phyloP scores from a whole-genome alignment of 2,113 vertebrate genomes.

The Scophthalmus maximus region DNA sequence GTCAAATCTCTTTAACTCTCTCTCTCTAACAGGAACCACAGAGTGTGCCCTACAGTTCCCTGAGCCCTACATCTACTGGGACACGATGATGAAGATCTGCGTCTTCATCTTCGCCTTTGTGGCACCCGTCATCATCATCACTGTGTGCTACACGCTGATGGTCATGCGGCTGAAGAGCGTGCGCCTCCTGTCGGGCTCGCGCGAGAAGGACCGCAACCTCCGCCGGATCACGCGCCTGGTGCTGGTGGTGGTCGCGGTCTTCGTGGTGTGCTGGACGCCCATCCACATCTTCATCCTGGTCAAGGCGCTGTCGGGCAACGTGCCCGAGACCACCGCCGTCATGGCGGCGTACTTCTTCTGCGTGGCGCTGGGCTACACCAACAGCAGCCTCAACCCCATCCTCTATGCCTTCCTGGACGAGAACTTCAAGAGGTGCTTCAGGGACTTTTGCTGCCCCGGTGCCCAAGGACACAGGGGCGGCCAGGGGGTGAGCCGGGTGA shows the following conservation, averaged over 20 bases:
- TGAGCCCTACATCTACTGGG: conserved; percentile 95
- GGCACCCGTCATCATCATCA: conserved; percentile 92
- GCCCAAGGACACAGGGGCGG: conserved; percentile 81
- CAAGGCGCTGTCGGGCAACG: conserved; percentile 86
- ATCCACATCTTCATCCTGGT: conserved; percentile 97
- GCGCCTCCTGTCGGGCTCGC: conserved; percentile 92
- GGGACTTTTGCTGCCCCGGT: conserved; percentile 92
- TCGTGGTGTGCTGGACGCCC: conserved; percentile 92
- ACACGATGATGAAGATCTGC: conserved; percentile 96
- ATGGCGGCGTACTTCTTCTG: conserved; percentile 97
- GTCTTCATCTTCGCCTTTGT: conserved; percentile 96
- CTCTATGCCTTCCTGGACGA: conserved; percentile 89
- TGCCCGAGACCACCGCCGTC: conserved; percentile 90
- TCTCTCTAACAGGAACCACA: conserved; percentile 78
- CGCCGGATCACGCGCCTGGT: conserved; percentile 95
- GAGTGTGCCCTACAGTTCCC: conserved; percentile 97
- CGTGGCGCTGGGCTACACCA: conserved; percentile 96
- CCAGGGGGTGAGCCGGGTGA: conserved; percentile 85
- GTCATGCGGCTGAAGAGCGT: conserved; percentile 93
- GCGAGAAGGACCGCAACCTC: conserved; percentile 95
- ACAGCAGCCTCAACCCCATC: conserved; percentile 96
- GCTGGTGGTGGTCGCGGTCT: conserved; percentile 94
- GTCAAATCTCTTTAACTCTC: background rate
- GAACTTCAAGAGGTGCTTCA: conserved; percentile 97
- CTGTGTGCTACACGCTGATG: conserved; percentile 95